Conservation (phyloP, 2,113 vertebrate genomes). For the Dryoscopus gambensis region DNA sequence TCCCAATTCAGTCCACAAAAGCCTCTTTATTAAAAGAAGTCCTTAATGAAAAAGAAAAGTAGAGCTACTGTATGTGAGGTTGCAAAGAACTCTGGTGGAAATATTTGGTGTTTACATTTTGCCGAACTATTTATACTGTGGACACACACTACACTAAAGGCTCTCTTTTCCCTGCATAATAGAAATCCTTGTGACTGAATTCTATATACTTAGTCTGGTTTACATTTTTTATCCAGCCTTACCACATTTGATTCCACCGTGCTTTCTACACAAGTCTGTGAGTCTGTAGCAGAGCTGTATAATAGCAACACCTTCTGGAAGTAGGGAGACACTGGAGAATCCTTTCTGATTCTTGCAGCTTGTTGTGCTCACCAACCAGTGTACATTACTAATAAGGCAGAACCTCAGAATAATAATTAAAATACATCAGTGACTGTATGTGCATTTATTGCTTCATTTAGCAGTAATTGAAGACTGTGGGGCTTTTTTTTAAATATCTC, state of each 20-base stretch:
- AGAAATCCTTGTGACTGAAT: slow-evolving; percentile 71
- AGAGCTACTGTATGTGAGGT: slow-evolving; percentile 68
- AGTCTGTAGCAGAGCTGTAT: slow-evolving; percentile 17
- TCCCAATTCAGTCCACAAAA: slow-evolving; percentile 70
- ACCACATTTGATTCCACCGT: slow-evolving; percentile 50
- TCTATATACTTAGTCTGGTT: slow-evolving; percentile 64
- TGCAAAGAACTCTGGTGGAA: slow-evolving; percentile 71
- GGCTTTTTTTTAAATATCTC: background rate
- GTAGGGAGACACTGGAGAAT: background rate
- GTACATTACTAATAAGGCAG: background rate
- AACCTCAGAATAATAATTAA: slow-evolving; percentile 7
- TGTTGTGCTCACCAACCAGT: background rate
- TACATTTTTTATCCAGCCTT: slow-evolving; percentile 62
- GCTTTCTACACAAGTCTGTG: background rate
- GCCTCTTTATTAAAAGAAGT: slow-evolving; percentile 67
- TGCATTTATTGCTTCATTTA: slow-evolving; percentile 33
- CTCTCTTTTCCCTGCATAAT: slow-evolving; percentile 72
- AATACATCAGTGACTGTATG: background rate
- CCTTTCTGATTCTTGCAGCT: background rate
- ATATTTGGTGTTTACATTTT: slow-evolving; percentile 78
- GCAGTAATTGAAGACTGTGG: background rate
- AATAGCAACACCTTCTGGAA: slow-evolving; percentile 74
- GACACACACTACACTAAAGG: slow-evolving; percentile 62
- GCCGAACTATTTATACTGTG: slow-evolving; percentile 69
- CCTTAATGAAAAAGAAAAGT: slow-evolving; percentile 72